These are phyloP conservation scores for Verasper variegatus DNA, from an alignment of 2,113 vertebrate genomes.

Conservation along the genomic window DNA sequence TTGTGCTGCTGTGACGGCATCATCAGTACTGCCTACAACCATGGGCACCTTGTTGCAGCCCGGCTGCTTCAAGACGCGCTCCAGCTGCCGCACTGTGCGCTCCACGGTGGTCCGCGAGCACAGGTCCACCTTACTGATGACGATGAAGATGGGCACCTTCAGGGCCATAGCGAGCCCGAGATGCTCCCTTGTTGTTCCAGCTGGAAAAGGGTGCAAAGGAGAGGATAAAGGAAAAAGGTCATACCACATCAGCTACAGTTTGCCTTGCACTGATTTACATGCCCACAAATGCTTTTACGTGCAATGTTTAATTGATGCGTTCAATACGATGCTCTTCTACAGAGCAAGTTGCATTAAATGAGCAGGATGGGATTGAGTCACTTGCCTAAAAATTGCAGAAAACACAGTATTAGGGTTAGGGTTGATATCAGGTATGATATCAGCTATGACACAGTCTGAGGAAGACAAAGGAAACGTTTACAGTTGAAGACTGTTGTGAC, in stretches of 20 bases:
- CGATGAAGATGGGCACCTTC: slow-evolving; percentile 98
- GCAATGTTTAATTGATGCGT: neutral
- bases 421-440: neutral
- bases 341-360: too few species aligned
- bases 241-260: neutral
- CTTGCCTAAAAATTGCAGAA: neutral
- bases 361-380: too few species aligned
- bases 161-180: slow-evolving; percentile 95
- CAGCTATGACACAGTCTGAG: neutral
- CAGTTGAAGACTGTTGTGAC: slow-evolving; percentile 6
- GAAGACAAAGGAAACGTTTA: neutral
- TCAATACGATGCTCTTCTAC: neutral
- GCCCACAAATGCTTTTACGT: neutral
- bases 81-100: slow-evolving; percentile 94
- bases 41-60: slow-evolving; percentile 98
- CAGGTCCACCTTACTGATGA: slow-evolving; percentile 96
- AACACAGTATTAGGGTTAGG: neutral
- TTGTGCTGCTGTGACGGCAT: slow-evolving; percentile 96
- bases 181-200: slow-evolving; percentile 95
- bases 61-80: slow-evolving; percentile 94
- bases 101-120: slow-evolving; percentile 92
- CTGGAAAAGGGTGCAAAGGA: slow-evolving; percentile 71
- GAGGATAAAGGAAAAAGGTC: neutral
- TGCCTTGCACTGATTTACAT: neutral
- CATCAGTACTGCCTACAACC: slow-evolving; percentile 88